These are phyloP conservation scores for Pasiphila rectangulata DNA, from an alignment of 2,888 invertebrate genomes.

Conservation along the genomic window DNA sequence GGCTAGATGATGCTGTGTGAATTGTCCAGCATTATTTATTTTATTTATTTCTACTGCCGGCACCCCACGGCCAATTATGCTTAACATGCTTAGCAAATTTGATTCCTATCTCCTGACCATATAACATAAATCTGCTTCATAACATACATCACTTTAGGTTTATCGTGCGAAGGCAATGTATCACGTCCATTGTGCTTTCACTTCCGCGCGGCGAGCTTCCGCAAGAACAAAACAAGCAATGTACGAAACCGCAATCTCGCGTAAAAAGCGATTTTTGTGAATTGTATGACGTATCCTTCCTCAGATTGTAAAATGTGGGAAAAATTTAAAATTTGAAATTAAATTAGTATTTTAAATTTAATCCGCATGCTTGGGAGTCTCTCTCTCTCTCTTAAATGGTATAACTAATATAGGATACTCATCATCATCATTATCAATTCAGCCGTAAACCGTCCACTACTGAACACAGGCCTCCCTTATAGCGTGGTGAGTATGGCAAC, in stretches of 20 bases:
- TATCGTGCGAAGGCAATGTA: conserved; percentile 67
- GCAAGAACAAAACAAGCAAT: conserved; percentile 43
- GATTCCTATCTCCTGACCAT: background rate
- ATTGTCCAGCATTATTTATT: background rate
- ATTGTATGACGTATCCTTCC: conserved; percentile 9
- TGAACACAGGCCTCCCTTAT: no score
- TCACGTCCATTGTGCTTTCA: conserved; percentile 64
- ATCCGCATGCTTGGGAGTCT: no score
- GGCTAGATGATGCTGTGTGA: no score
- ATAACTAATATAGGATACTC: no score
- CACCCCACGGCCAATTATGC: no score
- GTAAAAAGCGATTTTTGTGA: conserved; percentile 31
- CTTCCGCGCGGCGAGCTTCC: conserved; percentile 48
- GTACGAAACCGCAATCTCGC: conserved; percentile 42
- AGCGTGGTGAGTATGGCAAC: no score
- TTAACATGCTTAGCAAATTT: background rate
- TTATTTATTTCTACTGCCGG: no score
- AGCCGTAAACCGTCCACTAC: no score
- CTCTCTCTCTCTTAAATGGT: no score
- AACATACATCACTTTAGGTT: conserved; percentile 61
- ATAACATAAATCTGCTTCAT: conserved; percentile 10
- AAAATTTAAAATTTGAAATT: background rate
- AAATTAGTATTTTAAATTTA: no score
- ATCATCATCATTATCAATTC: no score
- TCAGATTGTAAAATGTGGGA: background rate